Conservation (phyloP, 2,888 invertebrate genomes). For the Cyclophora punctaria region DNA sequence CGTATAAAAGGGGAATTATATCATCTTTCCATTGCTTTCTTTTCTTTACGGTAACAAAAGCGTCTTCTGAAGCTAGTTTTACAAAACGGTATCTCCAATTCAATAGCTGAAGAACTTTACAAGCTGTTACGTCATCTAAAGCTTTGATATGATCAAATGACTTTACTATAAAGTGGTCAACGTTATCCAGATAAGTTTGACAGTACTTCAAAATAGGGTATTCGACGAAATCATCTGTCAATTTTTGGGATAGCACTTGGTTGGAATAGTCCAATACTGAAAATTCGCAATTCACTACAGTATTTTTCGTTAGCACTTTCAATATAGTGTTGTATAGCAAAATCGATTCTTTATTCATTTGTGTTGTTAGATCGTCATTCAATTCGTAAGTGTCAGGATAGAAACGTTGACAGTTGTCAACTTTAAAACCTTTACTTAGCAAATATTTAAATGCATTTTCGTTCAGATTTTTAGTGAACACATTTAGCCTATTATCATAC, state of each 20-base stretch:
- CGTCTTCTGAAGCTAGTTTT: conserved; percentile 46
- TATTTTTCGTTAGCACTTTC: conserved; percentile 23
- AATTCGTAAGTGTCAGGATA: conserved; percentile 38
- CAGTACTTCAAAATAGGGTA: conserved; percentile 73
- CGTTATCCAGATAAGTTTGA: conserved; percentile 54
- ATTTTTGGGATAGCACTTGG: conserved; percentile 52
- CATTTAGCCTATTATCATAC: conserved; percentile 10
- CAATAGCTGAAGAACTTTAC: conserved; percentile 60
- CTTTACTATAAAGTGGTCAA: conserved; percentile 56
- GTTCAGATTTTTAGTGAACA: conserved; percentile 28
- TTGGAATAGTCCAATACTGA: conserved; percentile 69
- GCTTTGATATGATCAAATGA: conserved; percentile 38
- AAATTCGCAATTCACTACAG: conserved; percentile 30
- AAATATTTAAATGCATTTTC: conserved; percentile 27
- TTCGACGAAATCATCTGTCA: conserved; percentile 65
- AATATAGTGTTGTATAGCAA: conserved; percentile 59
- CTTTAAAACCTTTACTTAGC: conserved; percentile 10
- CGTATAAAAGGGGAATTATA: conserved; percentile 75
- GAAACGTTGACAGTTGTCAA: conserved; percentile 37
- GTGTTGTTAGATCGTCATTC: conserved; percentile 19
- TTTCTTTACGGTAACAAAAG: conserved; percentile 44
- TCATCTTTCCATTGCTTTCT: conserved; percentile 60
- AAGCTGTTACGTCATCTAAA: conserved; percentile 48
- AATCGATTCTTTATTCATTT: conserved; percentile 55
- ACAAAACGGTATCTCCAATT: conserved; percentile 73